Evolutionary conservation across 2,888 invertebrate species (phyloP), one percentile per base, ranked within the genome.

Genomic region (Drosophila emarginata): DNA sequence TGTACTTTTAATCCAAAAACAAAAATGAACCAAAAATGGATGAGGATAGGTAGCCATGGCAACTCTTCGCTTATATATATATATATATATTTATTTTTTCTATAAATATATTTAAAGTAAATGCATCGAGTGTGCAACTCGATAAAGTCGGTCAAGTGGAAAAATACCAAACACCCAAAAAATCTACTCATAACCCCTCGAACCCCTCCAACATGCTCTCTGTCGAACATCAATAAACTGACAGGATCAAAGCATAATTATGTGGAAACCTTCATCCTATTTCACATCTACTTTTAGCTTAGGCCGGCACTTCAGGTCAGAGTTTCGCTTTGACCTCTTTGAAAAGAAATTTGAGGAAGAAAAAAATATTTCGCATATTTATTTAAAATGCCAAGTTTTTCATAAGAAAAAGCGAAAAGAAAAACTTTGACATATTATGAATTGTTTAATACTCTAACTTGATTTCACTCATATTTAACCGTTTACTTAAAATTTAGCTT

Each of bases 1-100:
- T 89, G 87, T 88, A 85, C 78, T 87, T 88, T 83, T 87, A 87
- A 87, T 79, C 80, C 79, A 67, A 14, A 18, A 45, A 21, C 11
- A 45, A 21, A 18, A 45, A 45, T 32, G 21, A 45, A 45, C 1
- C 18, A 45, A 45, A 18, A 45, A 74, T 54, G 56, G 15, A 67
- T 39, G 53, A 52, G 45, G 18, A 45, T 45, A 57, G 66, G 67
- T 69, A 65, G 58, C 61, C 63, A 45, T 64, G 61, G 58, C 56
- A 61, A 52, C 63, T 37, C 26, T 11, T n/a, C 45, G 21, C 11
- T 9, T 32, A 32, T 32, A 32, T 32, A 28, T 28, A 28, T 6
- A 6, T 28, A 28, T 28, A 32, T 32, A 32, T 77, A 72, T 72
- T 67, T 15, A 69, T 67, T 66, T 56, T 75, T 59, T 63, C 71